Conservation (phyloP, 2,113 vertebrate species). For the Hyla sarda region DNA sequence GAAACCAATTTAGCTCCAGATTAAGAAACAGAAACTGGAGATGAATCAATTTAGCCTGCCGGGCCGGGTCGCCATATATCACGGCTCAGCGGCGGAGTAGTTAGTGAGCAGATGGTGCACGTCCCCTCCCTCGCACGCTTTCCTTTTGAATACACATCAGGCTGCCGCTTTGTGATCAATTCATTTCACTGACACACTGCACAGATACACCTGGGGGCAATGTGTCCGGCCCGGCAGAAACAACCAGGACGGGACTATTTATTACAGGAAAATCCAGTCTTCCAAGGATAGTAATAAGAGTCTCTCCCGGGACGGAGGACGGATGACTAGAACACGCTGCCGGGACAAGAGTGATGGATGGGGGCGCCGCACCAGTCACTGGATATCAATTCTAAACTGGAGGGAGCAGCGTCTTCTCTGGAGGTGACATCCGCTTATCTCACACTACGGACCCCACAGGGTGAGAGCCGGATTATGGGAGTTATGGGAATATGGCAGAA, state of each 20-base stretch:
- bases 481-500: background rate
- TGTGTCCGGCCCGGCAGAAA: slow-evolving; percentile 59
- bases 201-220: slow-evolving; percentile 63
- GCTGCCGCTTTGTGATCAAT: slow-evolving; percentile 83
- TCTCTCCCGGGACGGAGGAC: background rate
- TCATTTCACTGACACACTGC: slow-evolving; percentile 72
- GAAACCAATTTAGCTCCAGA: slow-evolving; percentile 88
- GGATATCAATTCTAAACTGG: background rate
- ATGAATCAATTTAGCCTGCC: slow-evolving; percentile 83
- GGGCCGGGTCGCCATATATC: slow-evolving; percentile 79
- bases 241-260: slow-evolving; percentile 70
- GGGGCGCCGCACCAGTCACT: background rate
- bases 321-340: background rate
- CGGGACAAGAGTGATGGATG: slow-evolving; percentile 24
- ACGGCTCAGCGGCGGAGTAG: slow-evolving; percentile 71
- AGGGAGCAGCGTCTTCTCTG: background rate
- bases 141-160: slow-evolving; percentile 70
- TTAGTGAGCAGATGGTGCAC: slow-evolving; percentile 67
- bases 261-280: slow-evolving; percentile 65
- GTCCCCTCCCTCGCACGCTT: slow-evolving; percentile 67
- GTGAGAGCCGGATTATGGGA: background rate
- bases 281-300: slow-evolving; percentile 17
- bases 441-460: too few species aligned
- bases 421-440: background rate
- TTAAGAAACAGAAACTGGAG: slow-evolving; percentile 87